A percentile compares a stretch with the other conserved stretches of the same genome.
Conservation (phyloP, 2,113 vertebrate species). For the Trichechus manatus region DNA sequence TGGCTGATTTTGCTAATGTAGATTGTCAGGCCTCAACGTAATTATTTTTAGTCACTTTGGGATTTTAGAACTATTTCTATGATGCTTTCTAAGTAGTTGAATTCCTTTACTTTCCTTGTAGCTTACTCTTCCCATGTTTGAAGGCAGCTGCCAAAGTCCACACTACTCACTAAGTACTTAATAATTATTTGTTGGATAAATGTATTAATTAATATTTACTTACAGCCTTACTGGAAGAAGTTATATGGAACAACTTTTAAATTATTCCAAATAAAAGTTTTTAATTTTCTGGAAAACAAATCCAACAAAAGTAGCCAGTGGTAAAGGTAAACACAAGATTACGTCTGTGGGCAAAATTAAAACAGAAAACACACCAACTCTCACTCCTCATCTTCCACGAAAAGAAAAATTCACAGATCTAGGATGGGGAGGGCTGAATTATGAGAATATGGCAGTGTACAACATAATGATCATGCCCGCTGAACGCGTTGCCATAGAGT, state of each 20-base stretch:
- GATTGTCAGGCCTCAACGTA: background rate
- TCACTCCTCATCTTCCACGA: background rate
- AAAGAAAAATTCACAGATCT: background rate
- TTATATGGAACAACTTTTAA: background rate
- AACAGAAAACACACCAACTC: background rate
- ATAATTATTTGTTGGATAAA: background rate
- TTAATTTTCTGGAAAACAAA: background rate
- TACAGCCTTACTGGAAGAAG: background rate
- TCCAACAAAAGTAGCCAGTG: background rate
- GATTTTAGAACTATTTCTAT: conserved; percentile 5
- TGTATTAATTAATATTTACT: background rate
- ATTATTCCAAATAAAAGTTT: background rate
- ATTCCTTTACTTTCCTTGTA: background rate
- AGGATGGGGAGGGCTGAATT: background rate
- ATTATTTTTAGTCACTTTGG: background rate
- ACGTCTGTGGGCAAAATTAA: background rate
- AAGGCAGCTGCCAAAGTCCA: background rate
- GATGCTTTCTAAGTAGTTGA: background rate
- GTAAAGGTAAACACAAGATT: background rate
- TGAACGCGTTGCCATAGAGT: too few relatives aligned
- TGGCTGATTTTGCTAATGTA: background rate
- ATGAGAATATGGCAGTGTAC: background rate
- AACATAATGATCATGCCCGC: too few relatives aligned
- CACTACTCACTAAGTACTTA: background rate
- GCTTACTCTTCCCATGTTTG: background rate